These are phyloP conservation scores for Chromis chromis DNA, from an alignment of 2,797 vertebrate genomes.

Conservation along the genomic window DNA sequence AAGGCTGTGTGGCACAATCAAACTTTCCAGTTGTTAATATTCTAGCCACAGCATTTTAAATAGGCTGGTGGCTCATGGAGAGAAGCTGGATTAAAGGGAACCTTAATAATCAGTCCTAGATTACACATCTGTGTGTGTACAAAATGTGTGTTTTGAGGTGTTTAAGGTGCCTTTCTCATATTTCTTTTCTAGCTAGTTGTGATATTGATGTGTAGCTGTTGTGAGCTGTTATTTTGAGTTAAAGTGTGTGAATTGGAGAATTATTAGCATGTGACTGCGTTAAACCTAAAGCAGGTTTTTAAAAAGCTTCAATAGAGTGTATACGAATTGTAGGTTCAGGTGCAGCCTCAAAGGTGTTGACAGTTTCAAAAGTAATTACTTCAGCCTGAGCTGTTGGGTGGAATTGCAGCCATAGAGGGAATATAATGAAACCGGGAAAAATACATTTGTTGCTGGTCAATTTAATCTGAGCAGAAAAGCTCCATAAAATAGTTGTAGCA, in stretches of 20 bases:
- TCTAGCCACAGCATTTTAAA: conserved; percentile 16
- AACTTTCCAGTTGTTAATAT: conserved; percentile 40
- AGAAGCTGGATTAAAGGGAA: neutral
- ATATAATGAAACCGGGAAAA: conserved; percentile 10
- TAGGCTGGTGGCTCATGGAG: conserved; percentile 3
- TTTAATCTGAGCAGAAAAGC: conserved; percentile 22
- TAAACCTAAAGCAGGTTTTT: conserved; percentile 11
- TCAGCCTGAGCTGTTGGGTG: conserved; percentile 4
- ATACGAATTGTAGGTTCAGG: conserved; percentile 24
- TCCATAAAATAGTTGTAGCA: neutral
- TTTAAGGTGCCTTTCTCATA: neutral
- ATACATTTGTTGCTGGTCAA: neutral
- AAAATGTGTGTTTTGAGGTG: neutral
- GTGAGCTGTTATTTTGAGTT: neutral
- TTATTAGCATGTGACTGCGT: neutral
- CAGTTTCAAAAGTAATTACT: conserved; percentile 17
- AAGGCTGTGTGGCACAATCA: conserved; percentile 19
- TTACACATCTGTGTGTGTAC: neutral
- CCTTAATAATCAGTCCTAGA: neutral
- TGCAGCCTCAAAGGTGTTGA: conserved; percentile 2
- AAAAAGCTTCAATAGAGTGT: neutral
- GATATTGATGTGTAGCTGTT: neutral
- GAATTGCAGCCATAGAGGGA: conserved; percentile 19
- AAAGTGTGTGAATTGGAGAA: neutral
- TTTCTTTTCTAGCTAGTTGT: neutral